Conservation (phyloP, 2,113 vertebrate species). For the Cyprinodon tularosa region DNA sequence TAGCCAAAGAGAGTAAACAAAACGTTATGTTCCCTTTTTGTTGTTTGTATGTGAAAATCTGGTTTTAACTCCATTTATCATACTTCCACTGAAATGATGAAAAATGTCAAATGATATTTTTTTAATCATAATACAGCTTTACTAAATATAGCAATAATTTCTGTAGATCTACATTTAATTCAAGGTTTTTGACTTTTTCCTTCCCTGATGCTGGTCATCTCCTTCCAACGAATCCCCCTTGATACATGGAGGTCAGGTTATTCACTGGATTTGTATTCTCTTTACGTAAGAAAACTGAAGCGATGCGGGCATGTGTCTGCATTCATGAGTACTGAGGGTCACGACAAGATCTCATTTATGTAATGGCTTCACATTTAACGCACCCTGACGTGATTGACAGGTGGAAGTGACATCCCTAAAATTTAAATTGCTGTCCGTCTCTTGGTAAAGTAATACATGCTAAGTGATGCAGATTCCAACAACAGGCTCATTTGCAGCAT, state of each 20-base stretch:
- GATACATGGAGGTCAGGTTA: background rate
- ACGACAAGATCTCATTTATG: conserved; percentile 74
- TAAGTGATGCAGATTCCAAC: conserved; percentile 60
- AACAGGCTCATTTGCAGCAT: conserved; percentile 44
- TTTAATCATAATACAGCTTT: background rate
- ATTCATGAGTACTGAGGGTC: conserved; percentile 51
- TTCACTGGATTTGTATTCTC: conserved; percentile 30
- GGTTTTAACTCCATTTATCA: background rate
- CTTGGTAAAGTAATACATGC: conserved; percentile 59
- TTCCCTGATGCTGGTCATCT: background rate
- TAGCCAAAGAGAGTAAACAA: no score
- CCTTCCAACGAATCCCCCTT: no score
- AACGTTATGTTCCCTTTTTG: no score
- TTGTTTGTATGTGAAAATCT: background rate
- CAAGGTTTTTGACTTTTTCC: background rate
- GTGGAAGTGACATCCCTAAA: conserved; percentile 76
- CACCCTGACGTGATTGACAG: conserved; percentile 65
- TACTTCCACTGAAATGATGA: no score
- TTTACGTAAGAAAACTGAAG: conserved; percentile 40
- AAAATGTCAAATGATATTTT: no score
- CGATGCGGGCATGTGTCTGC: conserved; percentile 17
- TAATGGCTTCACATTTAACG: conserved; percentile 74
- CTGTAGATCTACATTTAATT: no score
- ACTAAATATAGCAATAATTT: background rate
- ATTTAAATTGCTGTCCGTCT: conserved; percentile 68